Conservation (phyloP, 2,113 vertebrate genomes). For the Setophaga petechia region DNA sequence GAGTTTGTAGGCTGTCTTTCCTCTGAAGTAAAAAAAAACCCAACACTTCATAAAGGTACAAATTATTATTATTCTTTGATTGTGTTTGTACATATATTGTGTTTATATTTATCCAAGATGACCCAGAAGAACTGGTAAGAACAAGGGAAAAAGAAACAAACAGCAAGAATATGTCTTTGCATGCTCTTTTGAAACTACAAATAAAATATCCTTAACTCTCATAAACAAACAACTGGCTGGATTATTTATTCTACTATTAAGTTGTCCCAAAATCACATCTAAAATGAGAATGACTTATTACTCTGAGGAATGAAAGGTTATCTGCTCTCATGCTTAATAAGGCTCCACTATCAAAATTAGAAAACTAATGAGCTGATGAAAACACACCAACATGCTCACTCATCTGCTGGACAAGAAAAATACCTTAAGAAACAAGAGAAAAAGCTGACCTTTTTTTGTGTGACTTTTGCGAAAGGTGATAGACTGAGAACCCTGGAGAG, state of each 20-base stretch:
- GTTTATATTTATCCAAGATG: background rate
- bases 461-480: constrained; percentile 13
- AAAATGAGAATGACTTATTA: background rate
- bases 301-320: background rate
- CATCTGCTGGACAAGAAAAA: constrained; percentile 13
- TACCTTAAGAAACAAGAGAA: background rate
- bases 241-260: background rate
- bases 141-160: background rate
- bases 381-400: background rate
- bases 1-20: background rate
- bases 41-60: background rate
- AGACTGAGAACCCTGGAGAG: constrained; percentile 30
- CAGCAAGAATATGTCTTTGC: background rate
- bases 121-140: background rate
- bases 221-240: background rate
- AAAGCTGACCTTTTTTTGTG: background rate
- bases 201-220: background rate
- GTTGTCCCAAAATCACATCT: background rate
- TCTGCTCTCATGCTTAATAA: background rate
- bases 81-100: background rate
- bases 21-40: background rate
- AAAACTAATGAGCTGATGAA: constrained; percentile 22
- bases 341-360: background rate
- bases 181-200: background rate
- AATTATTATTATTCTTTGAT: background rate